phyloP scores from a whole-genome alignment of 2,888 invertebrate species.

The Pinctada fucata region DNA sequence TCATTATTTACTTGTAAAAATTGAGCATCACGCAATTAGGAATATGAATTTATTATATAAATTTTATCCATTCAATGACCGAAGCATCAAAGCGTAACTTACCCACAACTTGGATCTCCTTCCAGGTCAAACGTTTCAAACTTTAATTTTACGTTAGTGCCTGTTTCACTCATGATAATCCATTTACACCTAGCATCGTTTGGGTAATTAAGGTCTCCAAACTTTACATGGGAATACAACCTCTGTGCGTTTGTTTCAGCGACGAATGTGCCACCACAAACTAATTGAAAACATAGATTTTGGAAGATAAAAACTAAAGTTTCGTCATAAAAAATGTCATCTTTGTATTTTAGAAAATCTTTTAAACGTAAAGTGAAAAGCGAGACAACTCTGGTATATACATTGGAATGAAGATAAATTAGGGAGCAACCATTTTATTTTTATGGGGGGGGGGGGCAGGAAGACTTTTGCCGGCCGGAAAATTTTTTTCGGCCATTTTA shows the following conservation, averaged over 20 bases:
- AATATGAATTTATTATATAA: too few relatives aligned
- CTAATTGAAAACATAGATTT: conserved; percentile 78
- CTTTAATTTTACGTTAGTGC: conserved; percentile 84
- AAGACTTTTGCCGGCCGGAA: too few relatives aligned
- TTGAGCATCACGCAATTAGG: too few relatives aligned
- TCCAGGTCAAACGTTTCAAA: conserved; percentile 94
- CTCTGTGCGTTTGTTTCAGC: conserved; percentile 90
- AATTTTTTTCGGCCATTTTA: too few relatives aligned
- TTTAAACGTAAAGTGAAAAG: too few relatives aligned
- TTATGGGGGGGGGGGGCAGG: too few relatives aligned
- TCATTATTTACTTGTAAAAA: too few relatives aligned
- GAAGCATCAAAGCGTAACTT: conserved; percentile 35
- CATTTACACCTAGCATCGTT: conserved; percentile 94
- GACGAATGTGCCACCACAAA: conserved; percentile 93
- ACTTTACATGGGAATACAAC: conserved; percentile 95
- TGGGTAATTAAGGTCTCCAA: conserved; percentile 93
- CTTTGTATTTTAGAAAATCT: too few relatives aligned
- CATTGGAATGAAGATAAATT: too few relatives aligned
- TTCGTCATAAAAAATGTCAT: not conserved
- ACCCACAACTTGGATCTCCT: conserved; percentile 90
- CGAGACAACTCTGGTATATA: too few relatives aligned
- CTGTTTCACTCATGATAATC: conserved; percentile 91
- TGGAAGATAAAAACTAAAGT: conserved; percentile 6
- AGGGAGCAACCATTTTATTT: too few relatives aligned
- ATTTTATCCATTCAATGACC: too few relatives aligned